Evolutionary conservation across 2,113 vertebrate genomes (phyloP).

Genomic region (Dendropsophus ebraccatus): DNA sequence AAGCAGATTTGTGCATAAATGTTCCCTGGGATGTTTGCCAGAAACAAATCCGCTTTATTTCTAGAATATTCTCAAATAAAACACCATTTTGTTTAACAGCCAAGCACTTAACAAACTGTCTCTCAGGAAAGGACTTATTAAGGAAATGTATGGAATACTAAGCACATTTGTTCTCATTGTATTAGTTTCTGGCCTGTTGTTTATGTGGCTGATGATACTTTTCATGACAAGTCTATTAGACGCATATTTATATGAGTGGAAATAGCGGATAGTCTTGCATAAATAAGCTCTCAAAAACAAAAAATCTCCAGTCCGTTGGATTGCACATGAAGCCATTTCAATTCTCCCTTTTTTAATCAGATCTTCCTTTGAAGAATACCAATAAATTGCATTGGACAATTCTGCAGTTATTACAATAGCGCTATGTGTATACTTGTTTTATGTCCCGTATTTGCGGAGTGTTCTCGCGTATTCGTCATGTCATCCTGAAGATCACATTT

Average conservation of each 20-base stretch:
- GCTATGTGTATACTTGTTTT: background rate
- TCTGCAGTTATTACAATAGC: background rate
- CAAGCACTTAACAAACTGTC: slow-evolving; percentile 45
- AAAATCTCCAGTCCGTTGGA: background rate
- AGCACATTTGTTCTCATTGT: slow-evolving; percentile 32
- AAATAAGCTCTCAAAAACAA: slow-evolving; percentile 39
- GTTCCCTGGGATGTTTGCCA: slow-evolving; percentile 50
- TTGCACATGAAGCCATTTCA: background rate
- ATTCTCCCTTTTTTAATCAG: slow-evolving; percentile 4
- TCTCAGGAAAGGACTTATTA: slow-evolving; percentile 40
- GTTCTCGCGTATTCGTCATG: background rate
- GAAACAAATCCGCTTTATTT: slow-evolving; percentile 45
- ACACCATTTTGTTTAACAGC: slow-evolving; percentile 45
- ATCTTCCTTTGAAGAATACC: background rate
- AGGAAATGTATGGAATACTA: slow-evolving; percentile 34
- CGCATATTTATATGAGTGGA: background rate
- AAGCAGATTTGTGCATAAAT: slow-evolving; percentile 44
- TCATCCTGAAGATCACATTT: background rate
- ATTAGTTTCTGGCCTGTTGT: slow-evolving; percentile 26
- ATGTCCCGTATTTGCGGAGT: background rate
- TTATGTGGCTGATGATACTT: slow-evolving; percentile 34
- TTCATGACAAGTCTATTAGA: slow-evolving; percentile 35
- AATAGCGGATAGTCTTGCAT: slow-evolving; percentile 11
- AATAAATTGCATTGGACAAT: background rate
- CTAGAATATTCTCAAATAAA: slow-evolving; percentile 49